Percentiles rank a stretch among this genome's conserved stretches.
Conservation (phyloP, 2,888 invertebrate genomes). For the Salticus scenicus region DNA sequence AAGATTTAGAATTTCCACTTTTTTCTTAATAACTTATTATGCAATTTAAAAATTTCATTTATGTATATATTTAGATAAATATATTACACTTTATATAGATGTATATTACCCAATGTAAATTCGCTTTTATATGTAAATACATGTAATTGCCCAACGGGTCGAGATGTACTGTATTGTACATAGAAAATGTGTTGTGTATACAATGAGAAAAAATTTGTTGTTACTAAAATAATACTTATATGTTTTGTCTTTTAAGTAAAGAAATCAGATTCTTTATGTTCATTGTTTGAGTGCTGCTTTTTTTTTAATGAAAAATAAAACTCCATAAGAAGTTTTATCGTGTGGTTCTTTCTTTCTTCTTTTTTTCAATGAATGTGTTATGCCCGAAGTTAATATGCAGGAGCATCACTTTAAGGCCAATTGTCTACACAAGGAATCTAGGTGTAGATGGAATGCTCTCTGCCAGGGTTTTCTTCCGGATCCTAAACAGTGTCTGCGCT, state of each 20-base stretch:
- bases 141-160: slow-evolving; percentile 30
- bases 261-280: slow-evolving; percentile 36
- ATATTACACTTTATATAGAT: not conserved
- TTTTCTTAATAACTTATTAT: no score
- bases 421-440: no score
- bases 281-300: slow-evolving; percentile 52
- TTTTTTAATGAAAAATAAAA: slow-evolving; percentile 49
- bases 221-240: slow-evolving; percentile 15
- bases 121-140: slow-evolving; percentile 19
- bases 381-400: no score
- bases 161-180: slow-evolving; percentile 40
- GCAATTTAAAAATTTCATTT: not conserved
- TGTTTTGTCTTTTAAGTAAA: slow-evolving; percentile 28
- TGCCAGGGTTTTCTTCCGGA: no score
- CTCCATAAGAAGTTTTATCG: not conserved
- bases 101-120: not conserved
- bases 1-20: no score
- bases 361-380: not conserved
- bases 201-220: slow-evolving; percentile 26
- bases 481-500: no score
- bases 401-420: no score
- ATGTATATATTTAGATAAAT: slow-evolving; percentile 16
- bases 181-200: slow-evolving; percentile 34
- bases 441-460: no score
- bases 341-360: not conserved